These are phyloP conservation scores for Hyposoter didymator DNA, from an alignment of 2,888 invertebrate genomes.

Conservation along the genomic window DNA sequence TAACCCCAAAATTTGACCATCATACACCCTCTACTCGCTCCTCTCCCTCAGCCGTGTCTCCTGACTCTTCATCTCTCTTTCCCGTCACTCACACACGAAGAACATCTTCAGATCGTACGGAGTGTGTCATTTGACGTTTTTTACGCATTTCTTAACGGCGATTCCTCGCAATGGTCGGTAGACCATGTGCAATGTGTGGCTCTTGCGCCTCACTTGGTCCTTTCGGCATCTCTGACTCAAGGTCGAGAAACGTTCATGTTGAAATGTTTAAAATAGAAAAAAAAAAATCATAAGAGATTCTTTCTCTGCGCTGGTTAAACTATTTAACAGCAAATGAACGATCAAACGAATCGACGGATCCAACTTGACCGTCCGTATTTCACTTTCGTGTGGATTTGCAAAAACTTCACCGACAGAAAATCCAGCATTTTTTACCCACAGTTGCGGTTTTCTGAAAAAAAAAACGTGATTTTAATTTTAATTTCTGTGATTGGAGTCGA, in stretches of 20 bases:
- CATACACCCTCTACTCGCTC: conserved; percentile 9
- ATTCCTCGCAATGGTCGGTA: neutral
- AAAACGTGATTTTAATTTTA: neutral
- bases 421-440: neutral
- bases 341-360: neutral
- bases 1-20: conserved; percentile 34
- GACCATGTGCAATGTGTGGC: neutral
- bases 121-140: neutral
- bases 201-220: neutral
- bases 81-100: neutral
- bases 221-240: neutral
- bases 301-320: neutral
- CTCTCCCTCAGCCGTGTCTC: conserved; percentile 5
- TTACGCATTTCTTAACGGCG: neutral
- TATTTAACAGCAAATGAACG: neutral
- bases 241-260: neutral
- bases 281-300: no score
- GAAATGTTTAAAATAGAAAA: no score
- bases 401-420: neutral
- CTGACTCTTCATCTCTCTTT: conserved; percentile 4
- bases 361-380: conserved; percentile 3
- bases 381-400: neutral
- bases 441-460: neutral
- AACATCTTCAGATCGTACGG: neutral
- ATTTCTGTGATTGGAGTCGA: neutral